Percentiles rank a stretch among this genome's conserved stretches.
These are phyloP conservation scores for Oscheius myriophilus DNA, from an alignment of 2,888 invertebrate genomes.

Conservation along the genomic window DNA sequence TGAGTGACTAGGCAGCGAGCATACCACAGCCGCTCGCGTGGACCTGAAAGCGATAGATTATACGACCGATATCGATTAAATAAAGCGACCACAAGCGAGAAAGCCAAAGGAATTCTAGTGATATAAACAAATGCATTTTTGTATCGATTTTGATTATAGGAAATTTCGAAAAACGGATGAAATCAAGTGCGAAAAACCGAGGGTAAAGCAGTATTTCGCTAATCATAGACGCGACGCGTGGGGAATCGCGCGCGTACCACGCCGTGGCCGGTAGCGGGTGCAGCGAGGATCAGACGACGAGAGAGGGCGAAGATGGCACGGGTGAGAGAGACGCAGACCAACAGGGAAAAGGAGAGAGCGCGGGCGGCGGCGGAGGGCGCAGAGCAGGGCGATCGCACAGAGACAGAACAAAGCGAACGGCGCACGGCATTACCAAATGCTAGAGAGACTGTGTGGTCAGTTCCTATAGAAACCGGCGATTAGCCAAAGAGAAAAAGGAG, in stretches of 20 bases:
- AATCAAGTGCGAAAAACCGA: no score
- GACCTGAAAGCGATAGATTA: slow-evolving; percentile 11
- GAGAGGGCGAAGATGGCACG: slow-evolving; percentile 1
- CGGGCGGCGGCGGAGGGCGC: slow-evolving; percentile 16
- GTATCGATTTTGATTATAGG: no score
- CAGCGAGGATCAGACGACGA: slow-evolving; percentile 29
- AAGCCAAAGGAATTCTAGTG: background rate
- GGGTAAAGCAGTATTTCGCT: no score
- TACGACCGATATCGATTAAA: no score
- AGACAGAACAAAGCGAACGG: slow-evolving; percentile 6
- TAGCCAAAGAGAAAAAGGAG: no score
- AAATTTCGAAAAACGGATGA: no score
- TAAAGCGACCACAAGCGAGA: background rate
- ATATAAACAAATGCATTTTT: no score
- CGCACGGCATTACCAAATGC: slow-evolving; percentile 21
- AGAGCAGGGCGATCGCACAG: slow-evolving; percentile 17
- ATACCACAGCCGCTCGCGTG: slow-evolving; percentile 23
- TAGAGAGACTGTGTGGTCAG: background rate
- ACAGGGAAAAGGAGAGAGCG: slow-evolving; percentile 13
- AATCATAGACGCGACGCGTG: slow-evolving; percentile 29
- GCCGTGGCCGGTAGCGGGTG: slow-evolving; percentile 34
- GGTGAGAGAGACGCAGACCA: slow-evolving; percentile 7
- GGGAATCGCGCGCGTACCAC: slow-evolving; percentile 33
- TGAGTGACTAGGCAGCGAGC: slow-evolving; percentile 30
- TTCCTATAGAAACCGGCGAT: no score